Base-by-base conservation (phyloP, 1,140 invertebrate species). In the Pentalonia nigronervosa region DNA sequence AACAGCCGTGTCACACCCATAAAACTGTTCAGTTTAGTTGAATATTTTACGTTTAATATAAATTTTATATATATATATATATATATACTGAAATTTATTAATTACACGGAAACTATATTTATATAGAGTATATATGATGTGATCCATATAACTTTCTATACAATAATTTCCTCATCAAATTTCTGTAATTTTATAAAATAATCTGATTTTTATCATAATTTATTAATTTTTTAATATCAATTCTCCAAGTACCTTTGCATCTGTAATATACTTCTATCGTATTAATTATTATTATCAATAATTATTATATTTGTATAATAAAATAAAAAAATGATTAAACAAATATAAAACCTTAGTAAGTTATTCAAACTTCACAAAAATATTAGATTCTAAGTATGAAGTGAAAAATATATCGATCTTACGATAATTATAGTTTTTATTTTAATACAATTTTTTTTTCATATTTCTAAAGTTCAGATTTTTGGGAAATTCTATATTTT, bases 11-110 rank as follows among this genome's bases (percentile, higher is more conserved):
- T 83, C 34, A 48, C 25, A 36, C 41, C 41, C 60, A 84, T 92
- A 92, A 92, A 91, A 91, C 90, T 47, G 60, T 50, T 53, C 76
- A 7, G 41, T 92, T 84, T 41, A 36, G 91, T 76, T 76, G 84
- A 92, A 92, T 84, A 92, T 92, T 83, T 91, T 83, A 91, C 20
- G 45, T 47, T 81, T 50, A 48, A 48, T n/a, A 23, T 81, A 87
- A 41, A n/a, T 86, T 47, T 30, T 86, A 30, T 30, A 14, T 47
- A n/a, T 47, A 17, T 30, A 47, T 47, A 30, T 4, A 45, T 30
- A 47, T 14, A 17, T 30, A 17, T 3, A 48, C 41, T 9, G 2
- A 76, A 17, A 14, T 76, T 76, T 76, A 76, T 76, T n/a, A 76
- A 14, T 6, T n/a, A 30, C 60, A 17, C n/a, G n/a, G 60, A 0